Evolutionary conservation across 2,113 vertebrate genomes (phyloP).

Genomic region (Grus americana): DNA sequence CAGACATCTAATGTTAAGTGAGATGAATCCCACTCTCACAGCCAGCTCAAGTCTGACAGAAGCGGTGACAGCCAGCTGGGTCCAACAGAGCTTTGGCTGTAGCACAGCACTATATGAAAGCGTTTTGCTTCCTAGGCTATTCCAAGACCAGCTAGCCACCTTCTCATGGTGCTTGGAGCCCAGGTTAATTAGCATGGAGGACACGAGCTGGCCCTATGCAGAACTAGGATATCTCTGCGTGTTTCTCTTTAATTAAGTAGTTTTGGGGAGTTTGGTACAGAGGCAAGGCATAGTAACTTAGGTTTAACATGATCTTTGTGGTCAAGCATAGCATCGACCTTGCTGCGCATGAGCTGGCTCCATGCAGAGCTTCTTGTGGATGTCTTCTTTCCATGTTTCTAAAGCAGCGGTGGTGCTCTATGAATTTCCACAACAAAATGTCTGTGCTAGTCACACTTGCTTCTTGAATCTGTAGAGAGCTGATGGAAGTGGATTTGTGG

Average conservation of each 20-base stretch:
- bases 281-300: not conserved
- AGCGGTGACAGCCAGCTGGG: not conserved
- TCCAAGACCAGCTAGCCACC: not conserved
- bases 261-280: not conserved
- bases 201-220: not conserved
- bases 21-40: not conserved
- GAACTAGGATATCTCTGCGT: not conserved
- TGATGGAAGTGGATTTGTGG: not conserved
- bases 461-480: not conserved
- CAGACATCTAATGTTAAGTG: slow-evolving; percentile 5
- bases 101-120: not conserved
- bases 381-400: not conserved
- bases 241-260: not conserved
- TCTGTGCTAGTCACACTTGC: not conserved
- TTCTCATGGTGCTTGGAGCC: not conserved
- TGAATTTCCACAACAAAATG: not conserved
- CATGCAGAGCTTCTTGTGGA: not conserved
- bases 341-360: not conserved
- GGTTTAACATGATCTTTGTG: not conserved
- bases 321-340: not conserved
- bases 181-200: not conserved
- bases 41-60: not conserved
- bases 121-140: not conserved
- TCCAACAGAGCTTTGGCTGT: slow-evolving; percentile 17
- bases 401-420: not conserved